Evolutionary conservation across 2,888 invertebrate genomes (phyloP).

Genomic region (Drosophila yooni): DNA sequence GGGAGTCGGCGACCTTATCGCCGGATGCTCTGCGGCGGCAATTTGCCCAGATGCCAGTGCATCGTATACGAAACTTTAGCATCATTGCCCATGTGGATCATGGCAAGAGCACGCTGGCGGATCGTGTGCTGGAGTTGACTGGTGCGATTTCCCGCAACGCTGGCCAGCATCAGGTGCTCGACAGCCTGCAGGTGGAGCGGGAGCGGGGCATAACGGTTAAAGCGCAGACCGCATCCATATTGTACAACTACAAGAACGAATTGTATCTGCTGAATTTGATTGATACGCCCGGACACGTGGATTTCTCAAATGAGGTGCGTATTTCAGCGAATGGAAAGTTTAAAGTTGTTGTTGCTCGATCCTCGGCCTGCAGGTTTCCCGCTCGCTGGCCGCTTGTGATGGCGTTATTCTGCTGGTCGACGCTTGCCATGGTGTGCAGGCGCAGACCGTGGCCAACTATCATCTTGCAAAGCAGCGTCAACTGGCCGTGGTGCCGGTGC

Average conservation of each 20-base stretch:
- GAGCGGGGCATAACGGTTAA: slow-evolving; percentile 99
- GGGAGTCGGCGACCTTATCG: slow-evolving; percentile 7
- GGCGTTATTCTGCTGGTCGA: slow-evolving; percentile 97
- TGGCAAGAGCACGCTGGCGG: slow-evolving; percentile 98
- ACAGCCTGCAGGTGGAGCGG: slow-evolving; percentile 93
- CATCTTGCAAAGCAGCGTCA: slow-evolving; percentile 94
- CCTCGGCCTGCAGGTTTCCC: slow-evolving; percentile 87
- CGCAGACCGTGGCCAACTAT: slow-evolving; percentile 99
- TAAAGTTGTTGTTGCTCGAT: not conserved
- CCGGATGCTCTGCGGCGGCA: slow-evolving; percentile 53
- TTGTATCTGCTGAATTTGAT: slow-evolving; percentile 96
- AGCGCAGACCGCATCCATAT: slow-evolving; percentile 96
- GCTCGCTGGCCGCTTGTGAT: slow-evolving; percentile 96
- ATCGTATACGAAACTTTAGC: slow-evolving; percentile 94
- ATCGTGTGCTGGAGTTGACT: slow-evolving; percentile 96
- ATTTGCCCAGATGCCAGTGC: slow-evolving; percentile 75
- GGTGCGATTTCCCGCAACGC: slow-evolving; percentile 90
- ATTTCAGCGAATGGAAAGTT: not conserved
- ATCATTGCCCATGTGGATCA: slow-evolving; percentile 99
- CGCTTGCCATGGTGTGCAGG: slow-evolving; percentile 98
- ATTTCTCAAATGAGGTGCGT: slow-evolving; percentile 96
- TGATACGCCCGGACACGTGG: slow-evolving; percentile 99
- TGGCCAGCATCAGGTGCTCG: slow-evolving; percentile 90
- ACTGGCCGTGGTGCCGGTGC: slow-evolving; percentile 93
- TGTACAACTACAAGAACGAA: slow-evolving; percentile 89